Percentiles rank a stretch among this genome's conserved stretches.
Evolutionary conservation across 2,113 vertebrate species (phyloP).

Genomic region (Chrysochloris asiatica): DNA sequence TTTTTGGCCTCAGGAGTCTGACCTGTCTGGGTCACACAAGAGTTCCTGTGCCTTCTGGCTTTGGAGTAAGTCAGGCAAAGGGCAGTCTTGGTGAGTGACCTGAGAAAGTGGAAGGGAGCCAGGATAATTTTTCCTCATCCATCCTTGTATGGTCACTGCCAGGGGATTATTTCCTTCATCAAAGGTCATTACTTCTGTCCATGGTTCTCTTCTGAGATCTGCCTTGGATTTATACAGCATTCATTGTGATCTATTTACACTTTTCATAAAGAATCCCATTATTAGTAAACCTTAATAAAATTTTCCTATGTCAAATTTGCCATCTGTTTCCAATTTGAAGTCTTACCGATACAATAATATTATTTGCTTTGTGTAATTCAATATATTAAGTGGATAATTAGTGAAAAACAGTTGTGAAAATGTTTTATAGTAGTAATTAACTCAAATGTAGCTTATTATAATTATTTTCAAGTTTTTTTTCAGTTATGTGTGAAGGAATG

Average conservation of each 20-base stretch:
- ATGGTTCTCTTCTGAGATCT: background rate
- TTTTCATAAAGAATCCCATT: background rate
- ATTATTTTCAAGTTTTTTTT: background rate
- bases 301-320: background rate
- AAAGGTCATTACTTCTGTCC: background rate
- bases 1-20: background rate
- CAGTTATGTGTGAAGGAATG: background rate
- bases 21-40: background rate
- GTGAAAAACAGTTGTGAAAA: slow-evolving; percentile 15
- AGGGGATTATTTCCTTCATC: background rate
- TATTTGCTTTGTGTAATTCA: background rate
- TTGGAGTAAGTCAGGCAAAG: background rate
- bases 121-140: background rate
- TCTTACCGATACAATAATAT: background rate
- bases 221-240: accelerated
- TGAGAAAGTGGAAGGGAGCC: background rate
- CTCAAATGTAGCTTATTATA: background rate
- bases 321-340: background rate
- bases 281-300: background rate
- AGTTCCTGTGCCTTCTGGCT: background rate
- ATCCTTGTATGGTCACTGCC: background rate
- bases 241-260: background rate
- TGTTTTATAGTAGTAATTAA: background rate
- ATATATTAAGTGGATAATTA: background rate
- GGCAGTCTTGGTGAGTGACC: background rate